A percentile compares a stretch with the other conserved stretches of the same genome.
These are phyloP conservation scores for Troides helena DNA, from an alignment of 2,888 invertebrate species.

Conservation along the genomic window DNA sequence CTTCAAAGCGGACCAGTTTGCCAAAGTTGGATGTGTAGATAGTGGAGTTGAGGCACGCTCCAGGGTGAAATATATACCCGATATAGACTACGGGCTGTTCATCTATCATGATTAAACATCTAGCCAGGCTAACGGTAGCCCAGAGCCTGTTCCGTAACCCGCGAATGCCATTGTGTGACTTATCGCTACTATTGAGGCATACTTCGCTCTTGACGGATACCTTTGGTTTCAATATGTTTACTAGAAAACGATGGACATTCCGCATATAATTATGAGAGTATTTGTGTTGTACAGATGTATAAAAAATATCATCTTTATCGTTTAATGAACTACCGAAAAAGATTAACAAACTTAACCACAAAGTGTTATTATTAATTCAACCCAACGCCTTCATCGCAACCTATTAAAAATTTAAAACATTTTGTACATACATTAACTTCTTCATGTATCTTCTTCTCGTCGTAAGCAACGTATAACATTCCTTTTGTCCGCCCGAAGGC, in stretches of 20 bases:
- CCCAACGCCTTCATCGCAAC: no score
- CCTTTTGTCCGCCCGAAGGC: slow-evolving; percentile 79
- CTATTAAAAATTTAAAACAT: slow-evolving; percentile 15
- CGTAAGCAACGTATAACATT: slow-evolving; percentile 81
- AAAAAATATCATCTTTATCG: no score
- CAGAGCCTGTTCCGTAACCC: slow-evolving; percentile 32
- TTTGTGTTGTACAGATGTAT: no score
- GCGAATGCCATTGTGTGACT: slow-evolving; percentile 39
- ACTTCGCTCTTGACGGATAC: slow-evolving; percentile 10
- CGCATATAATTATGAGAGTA: no score
- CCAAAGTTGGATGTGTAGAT: slow-evolving; percentile 29
- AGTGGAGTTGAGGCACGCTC: slow-evolving; percentile 33
- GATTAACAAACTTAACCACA: no score
- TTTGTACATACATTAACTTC: slow-evolving; percentile 82
- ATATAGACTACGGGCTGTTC: slow-evolving; percentile 40
- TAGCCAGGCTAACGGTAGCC: slow-evolving; percentile 48
- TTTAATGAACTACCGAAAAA: no score
- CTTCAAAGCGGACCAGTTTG: slow-evolving; percentile 34
- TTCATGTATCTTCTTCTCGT: slow-evolving; percentile 83
- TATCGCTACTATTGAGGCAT: slow-evolving; percentile 27
- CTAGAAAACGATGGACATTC: background rate
- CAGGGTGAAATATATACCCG: slow-evolving; percentile 35
- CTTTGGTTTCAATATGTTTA: background rate
- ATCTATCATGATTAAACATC: slow-evolving; percentile 61
- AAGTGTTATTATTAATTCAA: no score